These are phyloP conservation scores for Stenoptilia bipunctidactyla DNA, from an alignment of 2,888 invertebrate genomes.

Conservation along the genomic window DNA sequence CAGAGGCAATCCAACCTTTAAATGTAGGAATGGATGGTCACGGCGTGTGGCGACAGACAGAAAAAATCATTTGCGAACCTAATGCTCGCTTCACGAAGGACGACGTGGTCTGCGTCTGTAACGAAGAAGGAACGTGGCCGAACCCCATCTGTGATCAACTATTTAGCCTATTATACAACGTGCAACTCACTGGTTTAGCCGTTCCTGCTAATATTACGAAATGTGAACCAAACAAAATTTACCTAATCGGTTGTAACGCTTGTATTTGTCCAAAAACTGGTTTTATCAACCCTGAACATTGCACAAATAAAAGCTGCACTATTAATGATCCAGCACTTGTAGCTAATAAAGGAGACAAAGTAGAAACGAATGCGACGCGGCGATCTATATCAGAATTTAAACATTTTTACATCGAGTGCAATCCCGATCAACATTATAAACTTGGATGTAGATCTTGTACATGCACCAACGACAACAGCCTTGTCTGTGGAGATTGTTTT, in stretches of 20 bases:
- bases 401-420: constrained; percentile 41
- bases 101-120: constrained; percentile 39
- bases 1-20: constrained; percentile 43
- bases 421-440: constrained; percentile 40
- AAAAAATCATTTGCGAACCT: constrained; percentile 30
- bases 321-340: constrained; percentile 21
- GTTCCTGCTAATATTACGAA: constrained; percentile 17
- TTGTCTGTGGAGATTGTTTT: constrained; percentile 50
- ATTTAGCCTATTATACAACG: constrained; percentile 36
- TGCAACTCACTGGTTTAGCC: constrained; percentile 23
- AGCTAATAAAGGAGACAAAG: constrained; percentile 3
- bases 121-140: constrained; percentile 48
- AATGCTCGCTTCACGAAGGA: constrained; percentile 35
- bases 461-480: constrained; percentile 55
- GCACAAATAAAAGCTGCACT: constrained; percentile 34
- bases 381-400: background rate
- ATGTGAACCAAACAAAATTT: constrained; percentile 34
- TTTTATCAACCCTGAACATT: constrained; percentile 26
- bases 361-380: constrained; percentile 4
- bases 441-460: constrained; percentile 65
- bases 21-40: constrained; percentile 52
- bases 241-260: constrained; percentile 44
- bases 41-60: constrained; percentile 38
- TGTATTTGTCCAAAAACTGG: constrained; percentile 39
- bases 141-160: constrained; percentile 45